Evolutionary conservation across 2,888 invertebrate species (phyloP), one percentile per base, ranked within the genome.

Genomic region (Hemicrepidius hirtus): DNA sequence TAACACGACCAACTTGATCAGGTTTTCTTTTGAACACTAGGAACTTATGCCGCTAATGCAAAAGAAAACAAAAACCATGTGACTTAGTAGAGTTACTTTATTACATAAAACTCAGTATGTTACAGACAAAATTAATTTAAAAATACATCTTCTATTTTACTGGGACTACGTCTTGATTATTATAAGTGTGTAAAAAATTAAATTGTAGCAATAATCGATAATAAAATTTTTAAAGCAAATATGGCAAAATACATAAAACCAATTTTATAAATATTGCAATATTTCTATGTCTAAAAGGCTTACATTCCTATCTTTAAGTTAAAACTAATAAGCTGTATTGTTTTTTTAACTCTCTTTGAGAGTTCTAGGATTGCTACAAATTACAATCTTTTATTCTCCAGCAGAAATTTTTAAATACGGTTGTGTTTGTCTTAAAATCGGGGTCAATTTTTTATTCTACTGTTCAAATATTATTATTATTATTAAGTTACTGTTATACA

Each of bases 201-300:
- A 32, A 50, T 5, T 53, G 20, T 3, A n/a, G 24, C 53, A 53
- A 21, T 20, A 20, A 28, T 24, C 13, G 24, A 21, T 49, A 49
- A 28, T 6, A 53, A 24, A n/a, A n/a, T 28, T 1, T 55, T 55
- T 37, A 44, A 67, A 67, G 55, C 57, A 67, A 66, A 41, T 57
- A 67, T 57, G 55, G 66, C 66, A 67, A 57, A 62, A 57, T 37
- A 12, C 21, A 21, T n/a, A 20, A n/a, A n/a, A 28, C 32, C 2
- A 32, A 18, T 18, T 37, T 57, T 37, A 40, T 57, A 40, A 37
- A 57, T 65, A 67, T 67, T 67, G 66, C 66, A 35, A 24, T 67
- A 57, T 12, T 55, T 59, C n/a, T 46, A 12, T 67, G 7, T 41
- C 21, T 20, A 57, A 28, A 32, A 28, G 18, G 57, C 57, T 67